Evolutionary conservation across 2,888 invertebrate genomes (phyloP).

Genomic region (Arctia plantaginis): DNA sequence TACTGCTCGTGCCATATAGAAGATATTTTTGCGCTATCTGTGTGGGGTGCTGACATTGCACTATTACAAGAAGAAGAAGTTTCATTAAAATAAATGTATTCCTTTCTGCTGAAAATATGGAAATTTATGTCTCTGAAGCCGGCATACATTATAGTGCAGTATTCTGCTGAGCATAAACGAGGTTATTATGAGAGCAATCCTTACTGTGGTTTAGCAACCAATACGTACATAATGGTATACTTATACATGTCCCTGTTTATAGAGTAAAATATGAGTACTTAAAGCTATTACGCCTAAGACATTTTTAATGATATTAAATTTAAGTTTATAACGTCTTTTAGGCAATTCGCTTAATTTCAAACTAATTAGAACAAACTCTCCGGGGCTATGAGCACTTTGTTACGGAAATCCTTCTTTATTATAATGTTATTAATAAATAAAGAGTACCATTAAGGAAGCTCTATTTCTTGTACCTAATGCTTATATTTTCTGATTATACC

Average conservation of each 20-base stretch:
- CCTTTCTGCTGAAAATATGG: slow-evolving; percentile 42
- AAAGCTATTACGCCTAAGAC: slow-evolving; percentile 18
- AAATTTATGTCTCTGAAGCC: slow-evolving; percentile 53
- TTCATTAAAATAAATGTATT: slow-evolving; percentile 64
- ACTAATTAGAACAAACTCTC: slow-evolving; percentile 28
- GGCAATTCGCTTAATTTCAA: slow-evolving; percentile 19
- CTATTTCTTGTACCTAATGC: neutral
- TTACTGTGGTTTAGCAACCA: slow-evolving; percentile 1
- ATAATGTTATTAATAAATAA: slow-evolving; percentile 21
- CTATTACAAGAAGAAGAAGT: slow-evolving; percentile 66
- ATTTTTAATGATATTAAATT: slow-evolving; percentile 17
- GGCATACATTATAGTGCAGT: slow-evolving; percentile 6
- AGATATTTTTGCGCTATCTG: slow-evolving; percentile 75
- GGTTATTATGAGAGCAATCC: slow-evolving; percentile 8
- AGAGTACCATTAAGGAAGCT: slow-evolving; percentile 13
- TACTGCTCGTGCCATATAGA: slow-evolving; percentile 69
- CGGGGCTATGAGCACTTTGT: slow-evolving; percentile 28
- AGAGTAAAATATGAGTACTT: slow-evolving; percentile 43
- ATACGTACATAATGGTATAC: slow-evolving; percentile 6
- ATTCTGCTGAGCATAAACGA: slow-evolving; percentile 10
- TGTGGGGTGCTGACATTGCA: slow-evolving; percentile 73
- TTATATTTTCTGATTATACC: neutral
- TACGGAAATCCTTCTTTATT: slow-evolving; percentile 34
- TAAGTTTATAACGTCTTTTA: slow-evolving; percentile 13
- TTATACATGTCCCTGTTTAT: slow-evolving; percentile 1